Conservation (phyloP, 2,888 invertebrate species). For the Pomacea canaliculata region DNA sequence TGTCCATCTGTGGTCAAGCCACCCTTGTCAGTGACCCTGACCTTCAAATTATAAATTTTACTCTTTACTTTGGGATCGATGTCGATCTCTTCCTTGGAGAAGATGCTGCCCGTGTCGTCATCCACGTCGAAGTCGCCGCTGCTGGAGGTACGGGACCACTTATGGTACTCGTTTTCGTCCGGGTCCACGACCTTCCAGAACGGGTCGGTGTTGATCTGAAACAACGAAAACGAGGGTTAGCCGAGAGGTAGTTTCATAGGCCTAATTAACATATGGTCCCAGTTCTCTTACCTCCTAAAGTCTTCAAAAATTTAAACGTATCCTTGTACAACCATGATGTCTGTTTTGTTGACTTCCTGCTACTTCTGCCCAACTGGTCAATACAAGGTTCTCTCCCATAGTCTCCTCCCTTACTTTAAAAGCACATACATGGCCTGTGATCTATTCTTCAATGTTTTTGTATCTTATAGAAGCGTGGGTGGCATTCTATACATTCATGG, state of each 20-base stretch:
- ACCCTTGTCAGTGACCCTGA: constrained; percentile 4
- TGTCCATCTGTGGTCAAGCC: neutral
- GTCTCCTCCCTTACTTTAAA: too few relatives aligned
- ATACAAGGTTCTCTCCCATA: too few relatives aligned
- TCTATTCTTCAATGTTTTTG: too few relatives aligned
- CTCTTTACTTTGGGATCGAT: neutral
- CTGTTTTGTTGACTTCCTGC: too few relatives aligned
- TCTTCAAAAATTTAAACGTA: too few relatives aligned
- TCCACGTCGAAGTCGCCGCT: neutral
- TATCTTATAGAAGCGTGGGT: too few relatives aligned
- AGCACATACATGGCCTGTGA: too few relatives aligned
- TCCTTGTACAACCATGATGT: neutral
- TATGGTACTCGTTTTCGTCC: neutral
- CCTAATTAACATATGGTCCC: too few relatives aligned
- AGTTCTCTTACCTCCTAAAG: too few relatives aligned
- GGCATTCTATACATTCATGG: too few relatives aligned
- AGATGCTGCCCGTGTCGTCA: neutral
- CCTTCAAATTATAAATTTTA: neutral
- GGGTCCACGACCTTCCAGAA: constrained; percentile 12
- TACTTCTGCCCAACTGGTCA: too few relatives aligned
- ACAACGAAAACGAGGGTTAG: neutral
- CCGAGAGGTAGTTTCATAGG: neutral
- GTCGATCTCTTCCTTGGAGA: neutral
- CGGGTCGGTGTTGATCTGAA: constrained; percentile 8
- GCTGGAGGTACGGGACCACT: neutral